phyloP scores from a whole-genome alignment of 2,797 vertebrate species.

The Rhabdomys pumilio region DNA sequence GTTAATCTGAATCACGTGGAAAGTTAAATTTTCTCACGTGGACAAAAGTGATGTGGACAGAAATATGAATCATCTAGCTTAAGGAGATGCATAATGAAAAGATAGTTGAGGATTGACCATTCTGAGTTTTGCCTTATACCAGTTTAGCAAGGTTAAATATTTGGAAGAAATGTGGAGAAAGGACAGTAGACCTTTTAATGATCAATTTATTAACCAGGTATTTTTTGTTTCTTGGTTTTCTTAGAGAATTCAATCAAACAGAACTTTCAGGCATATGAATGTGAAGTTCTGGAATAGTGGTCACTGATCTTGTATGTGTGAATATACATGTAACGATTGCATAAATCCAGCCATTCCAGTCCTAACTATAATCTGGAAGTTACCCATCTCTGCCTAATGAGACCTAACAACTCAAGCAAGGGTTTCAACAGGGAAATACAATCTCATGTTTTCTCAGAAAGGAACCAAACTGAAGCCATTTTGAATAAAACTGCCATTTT shows the following conservation, averaged over 20 bases:
- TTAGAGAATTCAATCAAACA: neutral
- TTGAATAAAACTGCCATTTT: neutral
- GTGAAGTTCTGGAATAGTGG: neutral
- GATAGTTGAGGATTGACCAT: neutral
- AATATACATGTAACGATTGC: neutral
- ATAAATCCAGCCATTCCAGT: neutral
- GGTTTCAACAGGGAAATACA: neutral
- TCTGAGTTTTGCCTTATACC: neutral
- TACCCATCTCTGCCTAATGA: neutral
- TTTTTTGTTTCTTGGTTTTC: conserved; percentile 1
- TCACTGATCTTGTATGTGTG: neutral
- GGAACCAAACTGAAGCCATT: neutral
- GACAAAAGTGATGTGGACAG: neutral
- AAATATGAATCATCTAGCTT: neutral
- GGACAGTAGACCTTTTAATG: neutral
- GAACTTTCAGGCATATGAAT: neutral
- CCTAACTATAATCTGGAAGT: neutral
- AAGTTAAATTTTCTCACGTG: conserved; percentile 35
- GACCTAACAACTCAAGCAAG: neutral
- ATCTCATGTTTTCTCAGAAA: neutral
- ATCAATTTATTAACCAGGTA: neutral
- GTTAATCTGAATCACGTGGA: neutral
- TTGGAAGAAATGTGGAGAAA: conserved; percentile 27
- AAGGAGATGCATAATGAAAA: neutral
- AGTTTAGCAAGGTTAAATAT: conserved; percentile 1